A percentile compares a stretch with the other conserved stretches of the same genome.
Conservation (phyloP, 2,113 vertebrate genomes). For the Tursiops truncatus region DNA sequence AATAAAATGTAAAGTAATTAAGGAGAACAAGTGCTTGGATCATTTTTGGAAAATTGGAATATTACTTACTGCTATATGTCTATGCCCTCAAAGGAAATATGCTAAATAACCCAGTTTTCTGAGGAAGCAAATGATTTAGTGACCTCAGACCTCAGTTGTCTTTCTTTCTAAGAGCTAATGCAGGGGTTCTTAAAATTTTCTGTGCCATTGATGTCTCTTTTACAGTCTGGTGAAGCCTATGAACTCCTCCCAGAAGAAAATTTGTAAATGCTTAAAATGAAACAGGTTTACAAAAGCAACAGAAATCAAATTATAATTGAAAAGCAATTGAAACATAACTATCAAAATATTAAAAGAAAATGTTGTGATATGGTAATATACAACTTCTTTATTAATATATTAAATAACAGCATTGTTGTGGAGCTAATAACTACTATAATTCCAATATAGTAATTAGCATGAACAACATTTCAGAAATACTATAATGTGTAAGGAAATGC, state of each 20-base stretch:
- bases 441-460: background rate
- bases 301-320: background rate
- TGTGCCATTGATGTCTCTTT: background rate
- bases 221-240: background rate
- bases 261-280: background rate
- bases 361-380: background rate
- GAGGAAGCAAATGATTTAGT: background rate
- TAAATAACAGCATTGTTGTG: background rate
- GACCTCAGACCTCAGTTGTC: background rate
- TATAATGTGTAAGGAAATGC: background rate
- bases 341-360: background rate
- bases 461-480: background rate
- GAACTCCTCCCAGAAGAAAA: background rate
- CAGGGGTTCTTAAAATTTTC: background rate
- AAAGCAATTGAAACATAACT: background rate
- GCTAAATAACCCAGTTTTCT: background rate
- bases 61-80: background rate
- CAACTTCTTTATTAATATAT: background rate
- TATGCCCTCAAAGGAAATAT: background rate
- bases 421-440: background rate
- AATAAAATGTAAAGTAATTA: constrained; percentile 37
- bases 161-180: background rate
- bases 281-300: background rate
- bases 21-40: background rate
- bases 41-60: background rate